A percentile compares a stretch with the other conserved stretches of the same genome.
These are phyloP conservation scores for Bubo blakistoni DNA, from an alignment of 2,113 vertebrate species.

Conservation along the genomic window DNA sequence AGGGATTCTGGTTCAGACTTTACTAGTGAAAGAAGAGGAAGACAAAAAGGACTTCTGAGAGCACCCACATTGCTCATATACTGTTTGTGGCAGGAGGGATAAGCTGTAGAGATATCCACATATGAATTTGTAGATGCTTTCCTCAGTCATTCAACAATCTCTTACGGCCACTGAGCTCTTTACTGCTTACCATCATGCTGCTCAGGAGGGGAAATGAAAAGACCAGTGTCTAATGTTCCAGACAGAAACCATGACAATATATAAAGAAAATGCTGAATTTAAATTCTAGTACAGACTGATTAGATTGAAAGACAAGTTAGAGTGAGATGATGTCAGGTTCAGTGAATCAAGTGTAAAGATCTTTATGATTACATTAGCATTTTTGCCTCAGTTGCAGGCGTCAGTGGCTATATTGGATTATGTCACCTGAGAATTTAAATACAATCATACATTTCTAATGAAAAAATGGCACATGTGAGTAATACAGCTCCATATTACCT, in stretches of 20 bases:
- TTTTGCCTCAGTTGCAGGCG: neutral
- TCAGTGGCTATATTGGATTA: neutral
- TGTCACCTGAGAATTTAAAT: slow-evolving; percentile 23
- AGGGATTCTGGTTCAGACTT: neutral
- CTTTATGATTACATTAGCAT: neutral
- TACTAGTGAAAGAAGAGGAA: neutral
- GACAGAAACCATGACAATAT: neutral
- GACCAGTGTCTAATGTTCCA: neutral
- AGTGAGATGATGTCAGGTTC: neutral
- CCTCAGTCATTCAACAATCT: neutral
- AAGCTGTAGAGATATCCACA: neutral
- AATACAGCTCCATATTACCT: neutral
- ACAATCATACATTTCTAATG: neutral
- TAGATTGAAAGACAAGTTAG: neutral
- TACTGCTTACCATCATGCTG: neutral
- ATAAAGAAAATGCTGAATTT: neutral
- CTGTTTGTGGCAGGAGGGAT: neutral
- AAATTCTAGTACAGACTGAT: neutral
- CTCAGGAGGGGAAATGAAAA: neutral
- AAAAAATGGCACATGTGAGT: neutral
- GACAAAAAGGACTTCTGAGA: neutral
- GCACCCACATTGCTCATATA: neutral
- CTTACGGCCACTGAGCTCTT: neutral
- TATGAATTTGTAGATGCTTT: neutral
- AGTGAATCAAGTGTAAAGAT: neutral